Percentiles rank a stretch among this genome's conserved stretches.
Evolutionary conservation across 1,140 invertebrate genomes (phyloP).

Genomic region (Heliconius nattereri): DNA sequence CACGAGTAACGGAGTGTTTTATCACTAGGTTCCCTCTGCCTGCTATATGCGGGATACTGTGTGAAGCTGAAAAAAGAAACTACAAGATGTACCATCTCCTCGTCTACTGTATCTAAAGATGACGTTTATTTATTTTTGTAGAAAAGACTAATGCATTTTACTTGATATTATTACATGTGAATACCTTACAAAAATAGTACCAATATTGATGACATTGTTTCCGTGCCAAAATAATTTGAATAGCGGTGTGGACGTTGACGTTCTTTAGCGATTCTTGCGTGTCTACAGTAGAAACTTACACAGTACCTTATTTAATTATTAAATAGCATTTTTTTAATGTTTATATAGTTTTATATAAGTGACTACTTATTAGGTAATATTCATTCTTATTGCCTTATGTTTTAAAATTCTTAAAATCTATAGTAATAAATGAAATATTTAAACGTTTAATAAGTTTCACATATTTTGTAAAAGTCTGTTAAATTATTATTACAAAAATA

Average conservation of each 20-base stretch:
- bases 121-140: neutral
- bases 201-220: slow-evolving; percentile 68
- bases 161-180: slow-evolving; percentile 52
- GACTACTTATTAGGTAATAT: too few relatives aligned
- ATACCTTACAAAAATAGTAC: slow-evolving; percentile 69
- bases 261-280: slow-evolving; percentile 28
- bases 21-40: too few relatives aligned
- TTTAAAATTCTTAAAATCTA: too few relatives aligned
- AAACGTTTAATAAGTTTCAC: too few relatives aligned
- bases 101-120: neutral
- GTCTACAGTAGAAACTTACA: neutral
- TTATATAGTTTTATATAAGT: neutral
- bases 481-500: too few relatives aligned
- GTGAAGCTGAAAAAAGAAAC: too few relatives aligned
- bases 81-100: too few relatives aligned
- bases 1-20: too few relatives aligned
- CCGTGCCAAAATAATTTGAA: slow-evolving; percentile 75
- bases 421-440: too few relatives aligned
- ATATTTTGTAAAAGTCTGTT: too few relatives aligned
- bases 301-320: neutral
- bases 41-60: too few relatives aligned
- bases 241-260: slow-evolving; percentile 69
- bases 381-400: too few relatives aligned
- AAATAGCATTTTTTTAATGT: neutral
- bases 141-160: slow-evolving; percentile 50